Base-by-base conservation (phyloP, 2,888 invertebrate species). In the Acleris holmiana region DNA sequence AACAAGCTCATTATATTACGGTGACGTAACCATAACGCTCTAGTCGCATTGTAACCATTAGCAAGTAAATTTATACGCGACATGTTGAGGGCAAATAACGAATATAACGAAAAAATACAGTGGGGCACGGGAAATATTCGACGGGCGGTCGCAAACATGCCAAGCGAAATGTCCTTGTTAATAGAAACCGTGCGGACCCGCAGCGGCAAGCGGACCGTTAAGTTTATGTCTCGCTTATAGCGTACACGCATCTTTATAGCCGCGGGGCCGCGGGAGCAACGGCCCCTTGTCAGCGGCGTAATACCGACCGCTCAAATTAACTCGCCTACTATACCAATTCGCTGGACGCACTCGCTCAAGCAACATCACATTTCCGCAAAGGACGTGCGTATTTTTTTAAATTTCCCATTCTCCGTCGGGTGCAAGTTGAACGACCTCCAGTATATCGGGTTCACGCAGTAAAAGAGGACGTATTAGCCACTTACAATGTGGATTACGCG, bases 301-400 rank as follows among this genome's bases (percentile, higher is more conserved):
- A 53, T 47, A 18, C 53, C 48, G n/a, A 44, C 40, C 57, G 40
- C 59, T 64, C 54, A 53, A 59, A 64, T 59, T 64, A 64, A 79
- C 81, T 80, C 76, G 81, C 76, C 79, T 78, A 78, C 75, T 76
- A 78, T 59, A 76, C 75, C 75, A 73, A 79, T 79, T 78, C 73
- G 71, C 71, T 74, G 68, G 73, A 70, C 69, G 68, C 70, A 68
- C 69, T 67, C 48, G 35, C 47, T 25, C 57, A 25, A 56, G 59
- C 73, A 68, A 72, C 71, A 69, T 68, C 73, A 70, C 72, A 70
- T 73, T 71, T 71, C 73, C 72, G 71, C 72, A 71, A 69, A 65
- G 67, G 68, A 65, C 65, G 65, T 65, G 65, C 59, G 55, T 55
- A 55, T 60, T 60, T 65, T n/a, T 65, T 65, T 55, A 60, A 65